These are phyloP conservation scores for Hafferia zeledoni DNA, from an alignment of 2,797 vertebrate species.

Conservation along the genomic window DNA sequence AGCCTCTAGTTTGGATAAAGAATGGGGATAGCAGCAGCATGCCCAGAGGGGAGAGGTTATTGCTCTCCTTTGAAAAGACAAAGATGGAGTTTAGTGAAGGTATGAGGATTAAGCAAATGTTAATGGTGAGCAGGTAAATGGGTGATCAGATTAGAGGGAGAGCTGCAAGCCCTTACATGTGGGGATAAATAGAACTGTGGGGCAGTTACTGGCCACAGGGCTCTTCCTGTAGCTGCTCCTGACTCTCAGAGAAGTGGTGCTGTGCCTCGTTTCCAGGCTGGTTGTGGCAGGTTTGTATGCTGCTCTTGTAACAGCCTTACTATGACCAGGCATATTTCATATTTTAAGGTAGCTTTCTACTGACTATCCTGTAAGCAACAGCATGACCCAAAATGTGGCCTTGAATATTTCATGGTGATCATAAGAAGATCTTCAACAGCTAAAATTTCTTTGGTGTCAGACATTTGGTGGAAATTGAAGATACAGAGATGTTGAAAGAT, in stretches of 20 bases:
- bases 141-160: conserved; percentile 46
- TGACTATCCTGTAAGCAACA: background rate
- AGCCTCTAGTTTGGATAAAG: background rate
- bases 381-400: background rate
- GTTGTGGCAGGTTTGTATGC: background rate
- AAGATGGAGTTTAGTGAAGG: conserved; percentile 21
- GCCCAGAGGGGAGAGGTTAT: conserved; percentile 14
- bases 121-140: background rate
- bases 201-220: background rate
- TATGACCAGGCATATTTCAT: background rate
- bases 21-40: background rate
- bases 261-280: background rate
- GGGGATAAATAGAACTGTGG: conserved; percentile 9
- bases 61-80: conserved; percentile 32
- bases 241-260: background rate
- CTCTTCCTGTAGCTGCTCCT: background rate
- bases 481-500: background rate
- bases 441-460: background rate
- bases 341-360: background rate
- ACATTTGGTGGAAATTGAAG: background rate
- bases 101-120: conserved; percentile 61
- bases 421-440: background rate
- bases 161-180: conserved; percentile 15
- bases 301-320: background rate
- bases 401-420: background rate